Evolutionary conservation across 2,888 invertebrate species (phyloP), one percentile per base, ranked within the genome.

Genomic region (Hoplodrina blanda): DNA sequence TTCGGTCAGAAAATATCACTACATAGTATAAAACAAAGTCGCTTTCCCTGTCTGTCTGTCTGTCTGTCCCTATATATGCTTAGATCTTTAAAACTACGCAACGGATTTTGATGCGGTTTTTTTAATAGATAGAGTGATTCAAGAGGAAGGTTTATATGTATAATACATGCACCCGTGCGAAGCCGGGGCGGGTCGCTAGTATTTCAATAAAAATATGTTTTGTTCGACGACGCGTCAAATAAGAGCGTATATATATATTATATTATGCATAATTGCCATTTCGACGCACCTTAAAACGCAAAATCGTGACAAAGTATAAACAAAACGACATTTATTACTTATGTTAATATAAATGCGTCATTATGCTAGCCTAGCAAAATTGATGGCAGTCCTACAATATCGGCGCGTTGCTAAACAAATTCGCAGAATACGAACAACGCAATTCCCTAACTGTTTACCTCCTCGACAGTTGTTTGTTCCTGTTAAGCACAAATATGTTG

Each of bases 361-460:
- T 63, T 67, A 60, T 59, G 67, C 30, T 20, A 62, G 8, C 46
- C 53, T 54, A 76, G 53, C 55, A 61, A 25, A 81, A 77, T 78
- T 64, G 50, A 72, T 72, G 52, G 56, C 64, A 25, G 49, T 54
- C 64, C 61, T 64, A 53, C 59, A 81, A 81, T 20, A 72, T 55
- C 2, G 33, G 54, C 44, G 57, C 8, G 20, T 69, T 81, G 69
- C 20, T 69, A 64, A 80, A 73, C 62, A 63, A 61, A 77, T 82
- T 81, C 84, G n/a, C 53, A n/a, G 84, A 82, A 82, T 53, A 61
- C 44, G 25, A 66, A 70, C 71, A 37, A 74, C 73, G 79, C 80
- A 72, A 62, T 73, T 55, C n/a, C 50, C 52, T 53, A 46, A 30
- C 1, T 53, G 15, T 80, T 76, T 76, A 62, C 63, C 33, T 71